Evolutionary conservation across 2,888 invertebrate genomes (phyloP).

Genomic region (Eupithecia abbreviata): DNA sequence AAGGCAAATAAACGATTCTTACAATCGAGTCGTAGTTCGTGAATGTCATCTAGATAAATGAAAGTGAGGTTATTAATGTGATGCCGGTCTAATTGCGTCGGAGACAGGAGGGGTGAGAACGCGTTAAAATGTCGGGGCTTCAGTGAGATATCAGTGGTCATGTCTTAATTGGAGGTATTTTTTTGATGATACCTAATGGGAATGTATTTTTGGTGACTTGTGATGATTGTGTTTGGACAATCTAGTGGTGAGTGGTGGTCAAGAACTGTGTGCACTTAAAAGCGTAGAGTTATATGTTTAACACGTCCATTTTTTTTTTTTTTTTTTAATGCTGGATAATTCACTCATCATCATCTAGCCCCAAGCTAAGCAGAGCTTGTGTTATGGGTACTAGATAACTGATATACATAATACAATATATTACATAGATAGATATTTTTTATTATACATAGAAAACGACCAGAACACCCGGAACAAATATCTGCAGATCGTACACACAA

Average conservation of each 20-base stretch:
- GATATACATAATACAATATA: too few species aligned
- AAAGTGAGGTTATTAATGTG: constrained; percentile 39
- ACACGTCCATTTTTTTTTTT: too few species aligned
- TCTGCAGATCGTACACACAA: too few species aligned
- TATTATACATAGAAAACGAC: too few species aligned
- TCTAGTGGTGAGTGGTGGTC: neutral
- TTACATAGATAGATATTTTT: too few species aligned
- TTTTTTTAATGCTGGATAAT: too few species aligned
- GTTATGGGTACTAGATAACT: too few species aligned
- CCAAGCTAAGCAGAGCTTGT: too few species aligned
- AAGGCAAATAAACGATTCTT: neutral
- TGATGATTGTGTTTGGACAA: neutral
- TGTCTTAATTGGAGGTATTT: neutral
- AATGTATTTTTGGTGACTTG: neutral
- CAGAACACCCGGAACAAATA: too few species aligned
- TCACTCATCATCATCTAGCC: too few species aligned
- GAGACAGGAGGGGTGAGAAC: neutral
- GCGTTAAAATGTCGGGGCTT: neutral
- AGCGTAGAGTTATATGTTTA: neutral
- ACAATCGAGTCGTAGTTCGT: neutral
- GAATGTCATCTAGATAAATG: constrained; percentile 24
- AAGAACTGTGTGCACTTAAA: neutral
- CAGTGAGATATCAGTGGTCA: constrained; percentile 8
- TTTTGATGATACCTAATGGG: neutral
- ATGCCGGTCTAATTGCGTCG: constrained; percentile 40